Percentiles rank a stretch among this genome's conserved stretches.
Evolutionary conservation across 2,888 invertebrate species (phyloP).

Genomic region (Cantharis flavilabris): DNA sequence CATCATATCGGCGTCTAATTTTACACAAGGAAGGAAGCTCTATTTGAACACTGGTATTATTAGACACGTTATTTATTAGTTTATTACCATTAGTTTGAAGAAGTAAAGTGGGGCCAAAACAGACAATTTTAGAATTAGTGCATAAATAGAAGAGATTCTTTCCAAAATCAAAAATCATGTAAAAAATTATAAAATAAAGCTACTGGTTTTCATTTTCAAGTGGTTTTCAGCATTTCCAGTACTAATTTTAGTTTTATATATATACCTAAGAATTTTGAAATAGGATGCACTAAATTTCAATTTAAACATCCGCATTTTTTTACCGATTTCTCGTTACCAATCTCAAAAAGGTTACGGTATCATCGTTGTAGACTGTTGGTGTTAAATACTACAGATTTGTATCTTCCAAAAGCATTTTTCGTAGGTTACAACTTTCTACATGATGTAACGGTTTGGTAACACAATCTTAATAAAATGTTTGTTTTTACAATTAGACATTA

Average conservation of each 20-base stretch:
- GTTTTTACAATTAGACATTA: background rate
- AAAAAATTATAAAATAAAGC: background rate
- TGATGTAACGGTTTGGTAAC: background rate
- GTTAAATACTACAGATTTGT: background rate
- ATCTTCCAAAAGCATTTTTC: background rate
- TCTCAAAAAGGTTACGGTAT: background rate
- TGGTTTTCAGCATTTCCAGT: background rate
- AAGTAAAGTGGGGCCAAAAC: constrained; percentile 38
- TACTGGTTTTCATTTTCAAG: background rate
- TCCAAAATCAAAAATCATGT: background rate
- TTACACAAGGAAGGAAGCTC: constrained; percentile 49
- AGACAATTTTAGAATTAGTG: constrained; percentile 43
- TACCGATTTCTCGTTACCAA: background rate
- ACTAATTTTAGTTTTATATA: background rate
- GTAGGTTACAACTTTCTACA: background rate
- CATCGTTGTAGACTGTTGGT: background rate
- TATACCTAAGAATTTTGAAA: background rate
- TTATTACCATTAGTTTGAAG: constrained; percentile 47
- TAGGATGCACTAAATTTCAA: background rate
- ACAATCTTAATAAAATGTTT: background rate
- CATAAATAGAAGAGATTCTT: constrained; percentile 16
- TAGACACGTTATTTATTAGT: constrained; percentile 50
- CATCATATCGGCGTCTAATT: constrained; percentile 44
- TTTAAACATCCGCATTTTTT: constrained; percentile 1
- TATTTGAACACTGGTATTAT: constrained; percentile 46